phyloP scores from a whole-genome alignment of 2,888 invertebrate genomes.

The Aricia artaxerxes region DNA sequence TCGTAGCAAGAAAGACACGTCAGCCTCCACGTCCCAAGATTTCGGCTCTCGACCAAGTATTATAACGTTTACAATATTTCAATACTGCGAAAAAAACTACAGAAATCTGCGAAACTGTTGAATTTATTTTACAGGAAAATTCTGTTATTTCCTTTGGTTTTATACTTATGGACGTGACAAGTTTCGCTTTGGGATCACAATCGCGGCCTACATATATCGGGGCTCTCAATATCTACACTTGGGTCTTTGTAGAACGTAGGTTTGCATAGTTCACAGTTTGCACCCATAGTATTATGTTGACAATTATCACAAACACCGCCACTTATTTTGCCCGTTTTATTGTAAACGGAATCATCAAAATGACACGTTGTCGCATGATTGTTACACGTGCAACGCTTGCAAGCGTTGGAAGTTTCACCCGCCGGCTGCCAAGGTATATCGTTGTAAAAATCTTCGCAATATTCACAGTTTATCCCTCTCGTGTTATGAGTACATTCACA shows the following conservation, averaged over 20 bases:
- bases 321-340: slow-evolving; percentile 92
- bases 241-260: slow-evolving; percentile 96
- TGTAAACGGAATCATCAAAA: slow-evolving; percentile 96
- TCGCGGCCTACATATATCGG: slow-evolving; percentile 95
- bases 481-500: slow-evolving; percentile 99
- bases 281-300: slow-evolving; percentile 97
- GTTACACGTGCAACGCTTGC: slow-evolving; percentile 97
- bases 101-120: slow-evolving; percentile 92
- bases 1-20: too few relatives aligned
- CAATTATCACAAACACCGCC: slow-evolving; percentile 99
- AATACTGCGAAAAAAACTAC: slow-evolving; percentile 46
- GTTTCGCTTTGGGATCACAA: slow-evolving; percentile 88
- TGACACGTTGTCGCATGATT: slow-evolving; percentile 96
- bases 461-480: slow-evolving; percentile 96
- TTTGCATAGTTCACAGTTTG: slow-evolving; percentile 97
- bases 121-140: slow-evolving; percentile 90
- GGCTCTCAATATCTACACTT: slow-evolving; percentile 89
- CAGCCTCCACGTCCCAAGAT: too few relatives aligned
- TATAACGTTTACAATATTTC: too few relatives aligned
- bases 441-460: slow-evolving; percentile 98
- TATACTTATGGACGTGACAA: slow-evolving; percentile 87
- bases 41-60: too few relatives aligned
- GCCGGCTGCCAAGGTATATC: slow-evolving; percentile 99
- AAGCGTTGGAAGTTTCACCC: slow-evolving; percentile 95
- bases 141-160: slow-evolving; percentile 93